Conservation (phyloP, 2,113 vertebrate genomes). For the Poeciliopsis prolifica region DNA sequence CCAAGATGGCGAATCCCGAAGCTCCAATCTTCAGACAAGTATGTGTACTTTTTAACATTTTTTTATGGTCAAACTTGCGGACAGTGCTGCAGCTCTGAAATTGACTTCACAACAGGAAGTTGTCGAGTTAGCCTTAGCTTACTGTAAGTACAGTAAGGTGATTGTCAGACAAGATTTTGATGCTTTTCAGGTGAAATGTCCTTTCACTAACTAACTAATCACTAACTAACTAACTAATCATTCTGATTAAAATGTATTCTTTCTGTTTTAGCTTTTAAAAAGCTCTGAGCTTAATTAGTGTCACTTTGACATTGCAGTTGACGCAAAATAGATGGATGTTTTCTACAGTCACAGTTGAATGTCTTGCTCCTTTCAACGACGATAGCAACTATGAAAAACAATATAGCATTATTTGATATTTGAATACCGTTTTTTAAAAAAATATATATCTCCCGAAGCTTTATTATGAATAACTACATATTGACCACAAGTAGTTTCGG, state of each 20-base stretch:
- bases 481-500: background rate
- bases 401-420: background rate
- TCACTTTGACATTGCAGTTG: background rate
- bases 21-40: constrained; percentile 79
- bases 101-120: background rate
- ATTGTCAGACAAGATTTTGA: background rate
- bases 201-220: background rate
- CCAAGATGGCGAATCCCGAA: constrained; percentile 46
- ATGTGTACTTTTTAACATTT: background rate
- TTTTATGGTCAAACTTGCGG: fast-evolving
- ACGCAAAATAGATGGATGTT: background rate
- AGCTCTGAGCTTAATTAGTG: background rate
- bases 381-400: background rate
- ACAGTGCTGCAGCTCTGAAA: background rate
- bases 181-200: no score
- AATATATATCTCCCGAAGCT: background rate
- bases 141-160: background rate
- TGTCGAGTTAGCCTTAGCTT: constrained; percentile 12
- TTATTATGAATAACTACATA: background rate
- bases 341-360: background rate
- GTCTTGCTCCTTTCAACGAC: background rate
- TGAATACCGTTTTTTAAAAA: background rate
- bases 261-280: background rate
- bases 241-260: background rate
- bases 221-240: no score